Percentiles rank a stretch among this genome's conserved stretches.
Conservation (phyloP, 2,888 invertebrate species). For the Sinotaia quadrata region DNA sequence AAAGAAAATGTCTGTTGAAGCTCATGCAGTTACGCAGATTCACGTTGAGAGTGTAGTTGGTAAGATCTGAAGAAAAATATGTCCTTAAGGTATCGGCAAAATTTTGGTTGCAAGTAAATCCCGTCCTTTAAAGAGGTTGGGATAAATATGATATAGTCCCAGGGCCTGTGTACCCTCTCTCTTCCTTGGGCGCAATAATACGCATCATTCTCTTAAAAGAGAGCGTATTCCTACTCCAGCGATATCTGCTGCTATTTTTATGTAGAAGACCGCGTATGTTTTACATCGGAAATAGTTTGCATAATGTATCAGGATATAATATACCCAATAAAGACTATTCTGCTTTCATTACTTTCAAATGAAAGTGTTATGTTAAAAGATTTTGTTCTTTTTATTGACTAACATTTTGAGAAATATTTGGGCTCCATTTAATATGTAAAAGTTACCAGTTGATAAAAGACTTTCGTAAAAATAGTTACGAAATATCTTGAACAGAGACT, state of each 20-base stretch:
- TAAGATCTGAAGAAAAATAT: constrained; percentile 33
- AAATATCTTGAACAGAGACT: no score
- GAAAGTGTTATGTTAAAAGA: no score
- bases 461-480: no score
- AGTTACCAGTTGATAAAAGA: no score
- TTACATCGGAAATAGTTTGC: no score
- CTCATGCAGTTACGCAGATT: constrained; percentile 53
- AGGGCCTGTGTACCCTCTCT: constrained; percentile 35
- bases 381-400: no score
- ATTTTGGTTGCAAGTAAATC: neutral
- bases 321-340: no score
- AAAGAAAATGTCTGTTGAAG: constrained; percentile 63
- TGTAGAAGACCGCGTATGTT: neutral
- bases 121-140: no score
- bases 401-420: no score
- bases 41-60: constrained; percentile 63
- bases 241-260: neutral
- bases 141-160: constrained; percentile 45
- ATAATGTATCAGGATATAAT: no score
- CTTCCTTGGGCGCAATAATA: constrained; percentile 53
- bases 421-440: no score
- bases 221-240: constrained; percentile 51
- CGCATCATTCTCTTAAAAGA: constrained; percentile 41
- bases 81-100: neutral
- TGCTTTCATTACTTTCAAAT: no score